Conservation (phyloP, 2,888 invertebrate genomes). For the Orthosia gracilis region DNA sequence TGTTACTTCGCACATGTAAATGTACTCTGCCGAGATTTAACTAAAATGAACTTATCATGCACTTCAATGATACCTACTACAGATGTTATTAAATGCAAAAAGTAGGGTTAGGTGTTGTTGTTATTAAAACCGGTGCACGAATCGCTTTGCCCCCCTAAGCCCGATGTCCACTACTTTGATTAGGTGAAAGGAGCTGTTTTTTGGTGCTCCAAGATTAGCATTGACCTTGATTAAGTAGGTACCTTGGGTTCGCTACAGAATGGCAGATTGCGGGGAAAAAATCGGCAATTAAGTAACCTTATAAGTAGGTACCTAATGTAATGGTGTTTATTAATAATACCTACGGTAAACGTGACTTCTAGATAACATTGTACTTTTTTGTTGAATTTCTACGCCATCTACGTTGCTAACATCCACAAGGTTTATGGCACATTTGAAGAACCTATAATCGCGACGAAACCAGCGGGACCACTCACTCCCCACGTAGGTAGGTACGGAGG, state of each 20-base stretch:
- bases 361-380: slow-evolving; percentile 37
- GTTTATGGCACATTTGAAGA: neutral
- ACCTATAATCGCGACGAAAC: neutral
- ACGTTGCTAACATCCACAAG: neutral
- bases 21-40: slow-evolving; percentile 73
- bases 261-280: slow-evolving; percentile 26
- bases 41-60: slow-evolving; percentile 82
- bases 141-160: slow-evolving; percentile 44
- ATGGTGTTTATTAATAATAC: slow-evolving; percentile 44
- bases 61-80: slow-evolving; percentile 73
- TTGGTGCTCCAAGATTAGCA: slow-evolving; percentile 75
- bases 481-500: neutral
- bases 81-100: slow-evolving; percentile 80
- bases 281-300: slow-evolving; percentile 6
- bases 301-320: neutral
- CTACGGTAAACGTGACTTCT: neutral
- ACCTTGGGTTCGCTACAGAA: slow-evolving; percentile 65
- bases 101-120: slow-evolving; percentile 70
- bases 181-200: slow-evolving; percentile 78
- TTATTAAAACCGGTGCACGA: slow-evolving; percentile 62
- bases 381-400: neutral
- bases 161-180: slow-evolving; percentile 63
- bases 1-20: slow-evolving; percentile 66
- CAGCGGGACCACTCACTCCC: neutral
- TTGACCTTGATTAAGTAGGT: slow-evolving; percentile 75